Percentiles rank a stretch among this genome's conserved stretches.
These are phyloP conservation scores for Astyanax mexicanus DNA, from an alignment of 2,797 vertebrate species.

Conservation along the genomic window DNA sequence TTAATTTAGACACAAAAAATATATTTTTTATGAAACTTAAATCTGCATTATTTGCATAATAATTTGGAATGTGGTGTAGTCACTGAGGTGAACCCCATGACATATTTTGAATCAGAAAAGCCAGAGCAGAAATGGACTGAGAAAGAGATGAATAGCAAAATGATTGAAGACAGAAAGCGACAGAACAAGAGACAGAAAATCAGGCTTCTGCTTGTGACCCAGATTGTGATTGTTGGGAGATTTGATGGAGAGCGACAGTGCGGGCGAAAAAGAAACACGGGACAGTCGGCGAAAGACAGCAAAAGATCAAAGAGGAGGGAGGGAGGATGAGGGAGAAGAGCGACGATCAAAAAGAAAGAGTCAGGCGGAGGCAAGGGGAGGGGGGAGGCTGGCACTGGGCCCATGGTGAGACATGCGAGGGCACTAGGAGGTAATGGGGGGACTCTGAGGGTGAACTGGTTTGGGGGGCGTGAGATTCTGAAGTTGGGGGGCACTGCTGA, in stretches of 20 bases:
- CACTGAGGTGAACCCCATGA: too few species aligned
- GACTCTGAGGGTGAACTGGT: slow-evolving; percentile 45
- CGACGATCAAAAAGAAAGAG: slow-evolving; percentile 55
- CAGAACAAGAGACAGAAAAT: slow-evolving; percentile 17
- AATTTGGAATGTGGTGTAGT: too few species aligned
- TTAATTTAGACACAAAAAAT: too few species aligned
- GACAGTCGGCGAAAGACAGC: slow-evolving; percentile 24
- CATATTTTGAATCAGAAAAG: not conserved
- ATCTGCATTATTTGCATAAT: too few species aligned
- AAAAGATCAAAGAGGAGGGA: slow-evolving; percentile 51
- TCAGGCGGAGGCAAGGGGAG: slow-evolving; percentile 31
- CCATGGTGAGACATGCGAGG: slow-evolving; percentile 18
- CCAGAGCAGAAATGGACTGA: slow-evolving; percentile 37
- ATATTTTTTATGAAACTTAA: too few species aligned
- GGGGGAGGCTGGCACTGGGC: slow-evolving; percentile 7
- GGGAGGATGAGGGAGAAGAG: slow-evolving; percentile 25
- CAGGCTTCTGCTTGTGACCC: slow-evolving; percentile 28
- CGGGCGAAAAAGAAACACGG: slow-evolving; percentile 51
- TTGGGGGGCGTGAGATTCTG: slow-evolving; percentile 37
- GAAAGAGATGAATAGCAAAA: slow-evolving; percentile 3
- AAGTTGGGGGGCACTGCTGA: not conserved
- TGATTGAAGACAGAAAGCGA: slow-evolving; percentile 40
- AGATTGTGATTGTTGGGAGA: slow-evolving; percentile 46
- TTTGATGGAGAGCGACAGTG: slow-evolving; percentile 52
- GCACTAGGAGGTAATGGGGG: slow-evolving; percentile 34